phyloP scores from a whole-genome alignment of 2,113 vertebrate species.

The Raja brachyura region DNA sequence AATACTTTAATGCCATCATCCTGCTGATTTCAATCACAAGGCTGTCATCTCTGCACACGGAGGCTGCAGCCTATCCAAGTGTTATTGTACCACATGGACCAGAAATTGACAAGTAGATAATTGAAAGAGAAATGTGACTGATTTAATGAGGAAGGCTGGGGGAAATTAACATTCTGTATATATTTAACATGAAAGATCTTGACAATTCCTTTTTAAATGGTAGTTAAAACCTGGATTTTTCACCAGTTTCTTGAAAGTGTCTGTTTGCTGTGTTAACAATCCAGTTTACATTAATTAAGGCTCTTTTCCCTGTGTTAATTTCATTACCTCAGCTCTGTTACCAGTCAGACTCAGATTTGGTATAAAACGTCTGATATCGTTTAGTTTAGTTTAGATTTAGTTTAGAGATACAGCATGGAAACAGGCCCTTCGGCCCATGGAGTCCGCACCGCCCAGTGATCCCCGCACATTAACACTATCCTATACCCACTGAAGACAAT shows the following conservation, averaged over 20 bases:
- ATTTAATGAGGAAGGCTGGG: neutral
- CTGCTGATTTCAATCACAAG: slow-evolving; percentile 12
- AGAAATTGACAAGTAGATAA: slow-evolving; percentile 17
- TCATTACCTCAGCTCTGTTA: neutral
- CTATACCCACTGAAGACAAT: no score
- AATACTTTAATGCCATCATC: neutral
- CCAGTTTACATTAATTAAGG: neutral
- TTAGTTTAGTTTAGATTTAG: no score
- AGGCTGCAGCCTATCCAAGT: neutral
- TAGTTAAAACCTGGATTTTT: neutral
- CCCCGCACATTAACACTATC: no score
- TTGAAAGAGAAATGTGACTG: neutral
- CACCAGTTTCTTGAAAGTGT: neutral
- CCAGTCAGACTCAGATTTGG: neutral
- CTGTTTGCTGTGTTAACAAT: neutral
- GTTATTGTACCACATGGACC: neutral
- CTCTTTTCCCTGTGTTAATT: neutral
- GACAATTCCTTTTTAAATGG: neutral
- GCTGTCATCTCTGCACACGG: neutral
- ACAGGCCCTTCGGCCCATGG: no score
- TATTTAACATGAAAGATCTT: neutral
- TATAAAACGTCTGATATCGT: neutral
- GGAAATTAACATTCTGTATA: neutral
- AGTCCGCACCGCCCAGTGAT: no score
- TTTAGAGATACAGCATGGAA: no score